Evolutionary conservation across 1,140 invertebrate species (phyloP), one percentile per base, ranked within the genome.

Genomic region (Aphelenchoides fujianensis): DNA sequence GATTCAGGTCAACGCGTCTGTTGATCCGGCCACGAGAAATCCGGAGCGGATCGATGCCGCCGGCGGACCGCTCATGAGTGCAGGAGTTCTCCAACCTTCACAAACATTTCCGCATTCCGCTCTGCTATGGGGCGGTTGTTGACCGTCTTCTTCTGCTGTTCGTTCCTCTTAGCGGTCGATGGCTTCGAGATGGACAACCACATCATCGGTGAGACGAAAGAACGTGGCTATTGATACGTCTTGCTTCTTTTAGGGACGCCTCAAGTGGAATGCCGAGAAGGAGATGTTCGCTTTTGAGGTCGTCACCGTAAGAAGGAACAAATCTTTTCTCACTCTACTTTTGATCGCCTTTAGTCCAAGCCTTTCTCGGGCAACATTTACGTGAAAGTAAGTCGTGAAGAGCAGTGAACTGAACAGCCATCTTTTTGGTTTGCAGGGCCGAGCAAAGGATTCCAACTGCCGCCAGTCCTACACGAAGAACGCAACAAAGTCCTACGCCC

Each of bases 191-290:
- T 59, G 55, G 55, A 59, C 55, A 59, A 59, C 23, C 55, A 59
- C 23, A 59, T 59, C 19, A 59, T 59, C 7, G 55, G 55, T 59
- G 5, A 7, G 5, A 5, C 12, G 19, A 59, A 5, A 48, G 41
- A 12, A 48, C 12, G 41, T 23, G 41, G 12, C 23, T 48, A 48
- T 12, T 48, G 41, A 48, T 48, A 48, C 5, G 55, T 48, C 23
- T 48, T 48, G 23, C 23, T 68, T 70, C 3, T 64, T 81, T 69
- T 67, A 82, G 80, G 81, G 16, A 82, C 76, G 16, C 81, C 81
- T 2, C 80, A 82, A 72, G 81, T 82, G 32, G 61, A 78, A 27
- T 82, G 81, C 75, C 32, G 81, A 82, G 63, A 78, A 83, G 62
- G 76, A 79, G 27, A 72, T 82, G 9, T n/a, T n/a, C n/a, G 70